Evolutionary conservation across 2,888 invertebrate species (phyloP), one percentile per base, ranked within the genome.

Genomic region (Capitulum mitella): DNA sequence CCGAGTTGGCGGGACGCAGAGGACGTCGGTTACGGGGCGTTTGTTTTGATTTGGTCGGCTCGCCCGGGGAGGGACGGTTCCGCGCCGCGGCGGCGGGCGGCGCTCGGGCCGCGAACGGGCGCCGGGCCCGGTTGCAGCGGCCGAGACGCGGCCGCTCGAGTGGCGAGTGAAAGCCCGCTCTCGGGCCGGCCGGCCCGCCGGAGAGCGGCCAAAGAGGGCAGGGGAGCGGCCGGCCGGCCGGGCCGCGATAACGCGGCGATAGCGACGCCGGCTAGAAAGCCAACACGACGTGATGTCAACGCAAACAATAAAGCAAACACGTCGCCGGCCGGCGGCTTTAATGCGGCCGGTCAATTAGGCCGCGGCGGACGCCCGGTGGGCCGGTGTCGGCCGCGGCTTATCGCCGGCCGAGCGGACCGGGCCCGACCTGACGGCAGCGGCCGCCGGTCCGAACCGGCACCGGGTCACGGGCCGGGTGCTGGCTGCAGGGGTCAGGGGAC

Each of bases 271-370:
- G 58, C 58, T 29, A 58, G 58, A 58, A 58, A 58, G 58, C 58
- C 29, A 58, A 29, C 58, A 58, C 58, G 19, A 29, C n/a, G n/a
- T 29, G n/a, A 58, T 58, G 58, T 58, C 58, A 58, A 58, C 58
- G 58, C 58, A 58, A 58, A 58, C 58, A 58, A 58, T 29, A 58
- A 58, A 29, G 58, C 58, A 58, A 58, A 58, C 58, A 58, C n/a
- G 51, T 14, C 2, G 58, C 10, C n/a, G 5, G 58, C 58, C n/a
- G 58, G n/a, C n/a, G n/a, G 0, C 58, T n/a, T 14, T 58, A 58
- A 58, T 58, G 58, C 58, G 58, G 51, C 14, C 58, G 29, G 58
- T 58, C 58, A 58, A 58, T 58, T 58, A 58, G 29, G 29, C 29
- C 10, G 58, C 58, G n/a, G 58, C 10, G 58, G 58, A 14, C n/a